These are phyloP conservation scores for Podilymbus podiceps DNA, from an alignment of 2,113 vertebrate genomes.

Conservation along the genomic window DNA sequence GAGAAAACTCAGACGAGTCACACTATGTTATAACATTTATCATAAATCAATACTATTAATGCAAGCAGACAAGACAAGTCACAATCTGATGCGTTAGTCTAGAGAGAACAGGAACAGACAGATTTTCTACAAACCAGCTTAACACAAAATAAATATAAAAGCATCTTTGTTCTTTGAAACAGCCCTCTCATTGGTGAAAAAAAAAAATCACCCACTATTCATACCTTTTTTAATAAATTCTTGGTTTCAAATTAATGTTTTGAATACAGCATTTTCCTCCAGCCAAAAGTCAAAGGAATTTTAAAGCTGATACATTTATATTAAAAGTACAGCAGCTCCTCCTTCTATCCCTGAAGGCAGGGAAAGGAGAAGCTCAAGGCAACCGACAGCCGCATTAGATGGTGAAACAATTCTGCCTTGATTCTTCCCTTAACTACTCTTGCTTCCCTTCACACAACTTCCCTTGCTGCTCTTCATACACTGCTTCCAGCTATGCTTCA, in stretches of 20 bases:
- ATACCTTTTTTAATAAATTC: not conserved
- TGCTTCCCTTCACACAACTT: not conserved
- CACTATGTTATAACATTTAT: not conserved
- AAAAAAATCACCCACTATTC: not conserved
- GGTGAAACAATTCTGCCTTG: not conserved
- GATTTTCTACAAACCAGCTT: constrained; percentile 20
- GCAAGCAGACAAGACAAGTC: not conserved
- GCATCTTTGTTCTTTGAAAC: not conserved
- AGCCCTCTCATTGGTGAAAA: not conserved
- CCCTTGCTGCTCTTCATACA: not conserved
- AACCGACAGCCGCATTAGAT: not conserved
- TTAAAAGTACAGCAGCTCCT: constrained; percentile 9
- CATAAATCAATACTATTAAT: constrained; percentile 20
- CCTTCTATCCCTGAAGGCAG: not conserved
- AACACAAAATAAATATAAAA: constrained; percentile 29
- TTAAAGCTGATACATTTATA: constrained; percentile 1
- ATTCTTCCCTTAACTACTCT: not conserved
- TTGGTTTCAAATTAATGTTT: constrained; percentile 16
- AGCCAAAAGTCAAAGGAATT: constrained; percentile 1
- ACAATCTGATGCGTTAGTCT: not conserved
- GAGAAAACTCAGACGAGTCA: not conserved
- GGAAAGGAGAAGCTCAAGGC: constrained; percentile 10
- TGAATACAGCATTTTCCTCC: not conserved
- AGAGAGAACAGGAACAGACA: constrained; percentile 38
- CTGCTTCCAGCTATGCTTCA: not conserved